Evolutionary conservation across 1,140 invertebrate species (phyloP).

Genomic region (Neelides sp.): DNA sequence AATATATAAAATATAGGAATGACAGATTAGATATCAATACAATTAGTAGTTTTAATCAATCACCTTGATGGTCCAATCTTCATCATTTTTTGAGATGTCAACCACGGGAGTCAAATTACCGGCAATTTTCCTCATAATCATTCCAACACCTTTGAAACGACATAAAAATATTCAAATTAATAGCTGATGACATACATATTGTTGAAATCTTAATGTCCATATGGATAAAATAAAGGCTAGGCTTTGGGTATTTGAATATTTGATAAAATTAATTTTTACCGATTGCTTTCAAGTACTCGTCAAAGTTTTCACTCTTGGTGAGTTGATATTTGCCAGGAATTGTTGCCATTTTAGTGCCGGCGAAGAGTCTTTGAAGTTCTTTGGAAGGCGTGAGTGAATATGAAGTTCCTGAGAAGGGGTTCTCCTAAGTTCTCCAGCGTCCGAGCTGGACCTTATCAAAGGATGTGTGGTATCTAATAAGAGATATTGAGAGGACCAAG

Average conservation of each 20-base stretch:
- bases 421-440: too few relatives aligned
- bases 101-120: too few relatives aligned
- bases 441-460: too few relatives aligned
- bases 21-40: slow-evolving; percentile 32
- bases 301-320: slow-evolving; percentile 39
- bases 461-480: too few relatives aligned
- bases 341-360: slow-evolving; percentile 18
- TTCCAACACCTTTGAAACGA: slow-evolving; percentile 36
- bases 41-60: background rate
- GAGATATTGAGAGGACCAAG: too few relatives aligned
- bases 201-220: background rate
- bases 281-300: slow-evolving; percentile 41
- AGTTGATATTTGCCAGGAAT: slow-evolving; percentile 39
- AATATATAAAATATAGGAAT: slow-evolving; percentile 35
- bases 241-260: background rate
- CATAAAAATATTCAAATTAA: slow-evolving; percentile 1
- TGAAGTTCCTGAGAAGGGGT: too few relatives aligned
- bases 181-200: background rate
- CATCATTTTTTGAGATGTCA: too few relatives aligned
- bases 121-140: slow-evolving; percentile 40
- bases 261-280: slow-evolving; percentile 31
- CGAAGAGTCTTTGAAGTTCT: too few relatives aligned
- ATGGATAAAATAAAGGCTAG: background rate
- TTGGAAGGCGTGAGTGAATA: too few relatives aligned
- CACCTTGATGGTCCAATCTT: background rate